Conservation (phyloP, 2,113 vertebrate genomes). For the Podiceps cristatus region DNA sequence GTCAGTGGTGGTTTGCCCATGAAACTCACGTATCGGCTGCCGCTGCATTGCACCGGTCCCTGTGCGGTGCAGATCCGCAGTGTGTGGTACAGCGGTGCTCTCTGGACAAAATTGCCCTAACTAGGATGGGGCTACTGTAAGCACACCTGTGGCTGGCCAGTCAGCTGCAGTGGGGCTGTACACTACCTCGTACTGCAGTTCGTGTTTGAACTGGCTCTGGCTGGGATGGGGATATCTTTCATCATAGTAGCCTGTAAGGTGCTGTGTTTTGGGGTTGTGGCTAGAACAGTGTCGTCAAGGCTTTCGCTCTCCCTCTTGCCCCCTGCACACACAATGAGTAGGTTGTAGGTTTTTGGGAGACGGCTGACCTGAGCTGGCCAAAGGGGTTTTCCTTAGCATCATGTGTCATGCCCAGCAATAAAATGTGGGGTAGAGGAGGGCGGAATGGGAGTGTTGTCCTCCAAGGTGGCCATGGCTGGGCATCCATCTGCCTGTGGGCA, state of each 20-base stretch:
- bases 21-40: background rate
- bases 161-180: background rate
- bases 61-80: accelerated
- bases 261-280: background rate
- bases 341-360: background rate
- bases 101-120: background rate
- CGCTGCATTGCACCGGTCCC: background rate
- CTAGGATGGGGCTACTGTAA: background rate
- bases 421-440: background rate
- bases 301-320: background rate
- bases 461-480: background rate
- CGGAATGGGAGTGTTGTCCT: background rate
- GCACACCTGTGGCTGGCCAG: background rate
- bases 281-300: accelerated
- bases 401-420: background rate
- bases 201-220: background rate
- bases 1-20: background rate
- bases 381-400: background rate
- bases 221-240: background rate
- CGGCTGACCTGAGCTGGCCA: background rate
- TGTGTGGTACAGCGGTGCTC: background rate
- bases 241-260: accelerated
- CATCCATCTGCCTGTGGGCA: background rate
- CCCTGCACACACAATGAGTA: accelerated
- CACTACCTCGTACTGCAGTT: background rate